Conservation (phyloP, 2,113 vertebrate genomes). For the Pollimyrus isidori region DNA sequence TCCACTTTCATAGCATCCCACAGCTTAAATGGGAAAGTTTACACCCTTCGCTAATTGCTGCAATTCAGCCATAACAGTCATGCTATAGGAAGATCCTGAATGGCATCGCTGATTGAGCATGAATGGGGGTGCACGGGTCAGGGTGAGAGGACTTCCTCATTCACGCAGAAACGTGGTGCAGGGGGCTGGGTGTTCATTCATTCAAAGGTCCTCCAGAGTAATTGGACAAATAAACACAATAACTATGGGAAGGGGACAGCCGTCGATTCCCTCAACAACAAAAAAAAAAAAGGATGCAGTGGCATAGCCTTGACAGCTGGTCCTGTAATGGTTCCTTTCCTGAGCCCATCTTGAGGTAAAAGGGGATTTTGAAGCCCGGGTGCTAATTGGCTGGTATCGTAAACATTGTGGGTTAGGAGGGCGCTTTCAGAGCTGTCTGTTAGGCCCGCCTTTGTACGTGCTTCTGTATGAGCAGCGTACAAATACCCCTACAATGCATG, state of each 20-base stretch:
- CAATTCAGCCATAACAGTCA: constrained; percentile 36
- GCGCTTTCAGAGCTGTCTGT: constrained; percentile 55
- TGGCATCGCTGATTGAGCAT: constrained; percentile 26
- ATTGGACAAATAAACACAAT: constrained; percentile 41
- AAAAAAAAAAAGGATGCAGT: constrained; percentile 32
- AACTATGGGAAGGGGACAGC: constrained; percentile 1
- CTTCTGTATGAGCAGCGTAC: constrained; percentile 49
- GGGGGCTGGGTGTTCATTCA: constrained; percentile 32
- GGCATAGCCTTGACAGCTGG: constrained; percentile 46
- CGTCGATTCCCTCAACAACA: constrained; percentile 22
- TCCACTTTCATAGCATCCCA: neutral
- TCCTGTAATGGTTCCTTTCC: constrained; percentile 49
- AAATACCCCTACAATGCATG: constrained; percentile 56
- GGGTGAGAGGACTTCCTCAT: constrained; percentile 21
- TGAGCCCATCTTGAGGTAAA: constrained; percentile 34
- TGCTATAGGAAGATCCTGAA: constrained; percentile 37
- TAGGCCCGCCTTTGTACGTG: constrained; percentile 61
- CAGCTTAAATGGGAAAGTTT: neutral
- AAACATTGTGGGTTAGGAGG: constrained; percentile 43
- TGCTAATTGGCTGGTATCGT: constrained; percentile 61
- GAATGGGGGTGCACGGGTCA: constrained; percentile 21
- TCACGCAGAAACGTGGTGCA: neutral
- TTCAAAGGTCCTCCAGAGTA: constrained; percentile 39
- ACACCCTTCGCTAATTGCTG: constrained; percentile 24
- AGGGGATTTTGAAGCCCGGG: constrained; percentile 27